phyloP scores from a whole-genome alignment of 30 jellyfish, hydroid and myxozoan species.

The Calvadosia cruxmelitensis region DNA sequence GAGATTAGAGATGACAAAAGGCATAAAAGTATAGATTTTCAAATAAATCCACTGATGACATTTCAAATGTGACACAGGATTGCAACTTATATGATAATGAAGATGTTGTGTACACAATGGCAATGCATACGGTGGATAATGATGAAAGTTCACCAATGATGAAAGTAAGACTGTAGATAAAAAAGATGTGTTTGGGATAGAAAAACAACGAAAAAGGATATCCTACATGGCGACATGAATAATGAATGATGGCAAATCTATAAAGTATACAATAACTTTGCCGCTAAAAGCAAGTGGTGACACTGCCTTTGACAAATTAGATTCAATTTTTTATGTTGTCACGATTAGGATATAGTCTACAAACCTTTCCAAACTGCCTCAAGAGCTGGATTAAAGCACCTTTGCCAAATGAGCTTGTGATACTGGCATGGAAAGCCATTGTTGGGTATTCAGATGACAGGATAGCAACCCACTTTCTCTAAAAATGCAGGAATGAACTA shows the following conservation, averaged over 20 bases:
- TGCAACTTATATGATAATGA: neutral
- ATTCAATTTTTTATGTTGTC: too few species aligned
- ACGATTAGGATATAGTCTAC: too few species aligned
- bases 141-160: neutral
- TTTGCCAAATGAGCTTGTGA: slow-evolving; percentile 95
- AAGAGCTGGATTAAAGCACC: slow-evolving; percentile 92
- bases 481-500: neutral
- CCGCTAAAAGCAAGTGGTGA: too few species aligned
- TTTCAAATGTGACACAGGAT: neutral
- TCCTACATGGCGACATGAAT: too few species aligned
- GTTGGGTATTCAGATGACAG: slow-evolving; percentile 91
- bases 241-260: too few species aligned
- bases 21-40: neutral
- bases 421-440: slow-evolving; percentile 93
- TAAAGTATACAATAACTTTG: too few species aligned
- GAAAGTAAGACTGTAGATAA: neutral
- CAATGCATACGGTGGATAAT: neutral
- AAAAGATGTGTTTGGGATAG: neutral
- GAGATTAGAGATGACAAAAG: too few species aligned
- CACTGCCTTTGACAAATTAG: too few species aligned
- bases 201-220: neutral
- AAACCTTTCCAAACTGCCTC: slow-evolving; percentile 95
- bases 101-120: neutral
- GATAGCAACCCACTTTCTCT: slow-evolving; percentile 87
- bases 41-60: neutral